Evolutionary conservation across 2,113 vertebrate genomes (phyloP), one percentile per base, ranked within the genome.

Genomic region (Struthidea cinerea): DNA sequence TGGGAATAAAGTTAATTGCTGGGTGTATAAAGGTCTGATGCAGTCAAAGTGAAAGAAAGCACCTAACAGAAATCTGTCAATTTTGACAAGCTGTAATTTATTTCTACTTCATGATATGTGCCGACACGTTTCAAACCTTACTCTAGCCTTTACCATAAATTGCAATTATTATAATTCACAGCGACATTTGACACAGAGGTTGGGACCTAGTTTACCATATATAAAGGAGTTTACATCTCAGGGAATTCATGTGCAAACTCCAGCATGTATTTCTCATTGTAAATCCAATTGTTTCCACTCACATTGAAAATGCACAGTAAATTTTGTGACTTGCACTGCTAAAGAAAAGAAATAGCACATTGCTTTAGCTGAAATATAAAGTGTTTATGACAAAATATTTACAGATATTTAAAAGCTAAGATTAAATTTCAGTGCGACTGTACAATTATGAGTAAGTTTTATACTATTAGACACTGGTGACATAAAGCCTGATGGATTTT

Each of bases 1-100:
- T 98, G 96, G 97, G 97, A 98, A 98, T 97, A 98, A 98, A 98
- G 98, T 98, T 99, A 99, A 99, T 98, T 98, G 97, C 97, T 98
- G 97, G 97, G 98, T 98, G 96, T 97, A 95, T 96, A 97, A 97
- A 97, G 97, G 97, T 98, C 98, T 98, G 97, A 98, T 91, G 96
- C 90, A 97, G 96, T 93, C 76, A 60, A 94, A 97, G 96, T 94
- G 96, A 98, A 98, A 98, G 97, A 97, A 98, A 98, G 97, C 96
- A 98, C 97, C 98, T 98, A 98, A 98, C 97, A 98, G 97, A 98
- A 98, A 98, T 98, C 97, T 98, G 98, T 98, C 98, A 98, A 97
- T 98, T 98, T 97, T 98, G 98, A 99, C 98, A 98, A 98, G 98
- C 95, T 98, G 93, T 98, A 98, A 98, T 99, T 98, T 98, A 98